Evolutionary conservation across 2,888 invertebrate genomes (phyloP), one percentile per base, ranked within the genome.

Genomic region (Ashinkailepas kermadecensis): DNA sequence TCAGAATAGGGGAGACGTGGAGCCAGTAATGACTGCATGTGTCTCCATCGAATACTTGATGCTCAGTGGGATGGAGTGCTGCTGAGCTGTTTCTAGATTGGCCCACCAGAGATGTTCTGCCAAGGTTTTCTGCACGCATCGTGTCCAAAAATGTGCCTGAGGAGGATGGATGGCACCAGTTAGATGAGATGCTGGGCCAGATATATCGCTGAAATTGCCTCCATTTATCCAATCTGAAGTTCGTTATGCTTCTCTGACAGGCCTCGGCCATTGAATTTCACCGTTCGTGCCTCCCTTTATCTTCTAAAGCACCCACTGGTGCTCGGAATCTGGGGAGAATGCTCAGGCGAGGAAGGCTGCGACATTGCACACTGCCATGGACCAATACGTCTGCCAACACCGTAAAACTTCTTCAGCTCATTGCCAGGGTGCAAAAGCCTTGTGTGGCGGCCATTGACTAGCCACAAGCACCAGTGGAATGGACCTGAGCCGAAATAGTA

Each of bases 31-130:
- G 74, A 21, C 56, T 2, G 15, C 56, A 74, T 74, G 54, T 74
- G 56, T 74, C 74, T 74, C 56, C 74, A 74, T 74, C 74, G 54
- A 56, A 74, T 74, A 23, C 21, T 18, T 11, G 74, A 56, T 74
- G 74, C 21, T 56, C 15, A 15, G 59, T 59, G 56, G 54, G 39
- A 21, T 59, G 59, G 59, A 59, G 74, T 8, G 56, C 74, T 21
- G 74, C 9, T 70, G 70, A 56, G 74, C 12, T 74, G 74, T 56
- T 74, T 74, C 7, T 74, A 74, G 23, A 74, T 74, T 74, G 74
- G 54, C 56, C 74, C 21, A 10, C 2, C 74, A 21, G 56, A 56
- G 74, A 12, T 21, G 7, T 56, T 9, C 23, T 54, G 74, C 39
- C 74, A 56, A 56, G 21, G 54, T 9, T 74, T 56, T 18, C 65